Conservation (phyloP, 2,888 invertebrate genomes). For the Gerris lacustris region DNA sequence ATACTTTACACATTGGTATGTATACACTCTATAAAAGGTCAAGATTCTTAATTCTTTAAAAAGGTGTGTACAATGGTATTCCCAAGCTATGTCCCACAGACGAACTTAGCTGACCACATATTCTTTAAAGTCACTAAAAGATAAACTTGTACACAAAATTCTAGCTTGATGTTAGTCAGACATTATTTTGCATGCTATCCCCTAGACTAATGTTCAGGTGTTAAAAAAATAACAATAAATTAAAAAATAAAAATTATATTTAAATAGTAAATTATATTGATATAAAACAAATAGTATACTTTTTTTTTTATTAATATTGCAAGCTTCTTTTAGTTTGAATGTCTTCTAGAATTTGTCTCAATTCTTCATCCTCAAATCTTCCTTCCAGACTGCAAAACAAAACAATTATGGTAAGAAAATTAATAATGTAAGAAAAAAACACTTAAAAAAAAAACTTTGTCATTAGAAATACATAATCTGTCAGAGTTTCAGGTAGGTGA, state of each 20-base stretch:
- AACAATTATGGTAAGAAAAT: not conserved
- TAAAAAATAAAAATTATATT: not conserved
- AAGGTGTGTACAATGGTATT: no score
- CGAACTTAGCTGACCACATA: no score
- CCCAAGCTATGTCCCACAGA: no score
- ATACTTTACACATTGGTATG: no score
- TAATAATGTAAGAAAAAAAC: not conserved
- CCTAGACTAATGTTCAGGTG: no score
- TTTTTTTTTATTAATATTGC: slow-evolving; percentile 56
- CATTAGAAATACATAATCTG: not conserved
- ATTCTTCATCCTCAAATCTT: slow-evolving; percentile 93
- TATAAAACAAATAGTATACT: not conserved
- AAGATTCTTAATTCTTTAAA: no score
- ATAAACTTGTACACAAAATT: no score
- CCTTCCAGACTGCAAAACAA: slow-evolving; percentile 62
- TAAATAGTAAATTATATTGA: not conserved
- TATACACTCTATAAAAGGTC: no score
- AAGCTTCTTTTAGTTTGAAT: slow-evolving; percentile 96
- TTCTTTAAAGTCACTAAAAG: no score
- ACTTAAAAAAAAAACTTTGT: not conserved
- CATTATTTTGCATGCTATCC: no score
- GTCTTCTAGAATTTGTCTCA: slow-evolving; percentile 91
- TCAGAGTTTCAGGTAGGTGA: no score
- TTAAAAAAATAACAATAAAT: not conserved
- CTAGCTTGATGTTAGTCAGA: no score